phyloP scores from a whole-genome alignment of 2,888 invertebrate species.

The Limnephilus lunatus region DNA sequence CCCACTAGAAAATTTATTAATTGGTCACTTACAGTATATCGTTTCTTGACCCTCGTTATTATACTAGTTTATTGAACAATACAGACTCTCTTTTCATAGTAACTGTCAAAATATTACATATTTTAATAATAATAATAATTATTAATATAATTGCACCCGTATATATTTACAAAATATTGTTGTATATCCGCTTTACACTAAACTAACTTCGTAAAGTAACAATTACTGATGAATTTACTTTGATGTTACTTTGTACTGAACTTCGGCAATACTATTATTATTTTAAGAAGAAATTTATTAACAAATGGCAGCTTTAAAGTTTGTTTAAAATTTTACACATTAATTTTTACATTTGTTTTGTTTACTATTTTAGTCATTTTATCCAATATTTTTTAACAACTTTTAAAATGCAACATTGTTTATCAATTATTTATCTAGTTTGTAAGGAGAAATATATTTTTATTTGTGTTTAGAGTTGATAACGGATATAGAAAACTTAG shows the following conservation, averaged over 20 bases:
- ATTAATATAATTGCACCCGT: neutral
- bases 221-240: neutral
- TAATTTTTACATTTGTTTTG: neutral
- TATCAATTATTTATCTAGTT: neutral
- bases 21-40: neutral
- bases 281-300: neutral
- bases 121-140: neutral
- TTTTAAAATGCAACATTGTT: slow-evolving; percentile 1
- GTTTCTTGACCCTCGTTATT: neutral
- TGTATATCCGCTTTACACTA: neutral
- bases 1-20: neutral
- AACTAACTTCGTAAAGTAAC: neutral
- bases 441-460: neutral
- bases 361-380: neutral
- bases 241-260: neutral
- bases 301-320: neutral
- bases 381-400: neutral
- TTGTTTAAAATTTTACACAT: neutral
- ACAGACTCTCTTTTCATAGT: neutral
- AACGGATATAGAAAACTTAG: neutral
- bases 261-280: neutral
- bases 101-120: neutral
- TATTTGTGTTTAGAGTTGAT: neutral
- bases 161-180: neutral
- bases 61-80: neutral